Base-by-base conservation (phyloP, 2,888 invertebrate species). In the Pharmacophagus antenor region DNA sequence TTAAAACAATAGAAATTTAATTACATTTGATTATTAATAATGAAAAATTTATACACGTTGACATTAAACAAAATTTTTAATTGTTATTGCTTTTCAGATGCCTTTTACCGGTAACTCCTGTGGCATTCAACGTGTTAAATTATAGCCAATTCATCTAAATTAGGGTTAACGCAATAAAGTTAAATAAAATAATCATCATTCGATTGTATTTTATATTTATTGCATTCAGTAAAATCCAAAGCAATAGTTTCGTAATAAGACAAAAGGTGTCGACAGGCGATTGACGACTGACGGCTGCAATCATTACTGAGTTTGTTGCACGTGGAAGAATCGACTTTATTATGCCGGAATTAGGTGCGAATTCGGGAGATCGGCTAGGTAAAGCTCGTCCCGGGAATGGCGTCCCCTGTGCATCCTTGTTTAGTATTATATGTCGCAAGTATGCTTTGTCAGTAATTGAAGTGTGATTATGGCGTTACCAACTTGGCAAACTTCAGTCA, bases 251-350 rank as follows among this genome's bases (percentile, higher is more conserved):
- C 17, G 42, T 18, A 44, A 44, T 18, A 44, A 44, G 12, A 41
- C 42, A 44, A 44, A 44, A 20, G 42, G 42, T 18, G 42, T 44
- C 42, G 18, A 8, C 42, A 44, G 42, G 17, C 42, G 18, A 44
- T 44, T 44, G 42, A 44, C n/a, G 42, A n/a, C 42, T 44, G 18
- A 18, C n/a, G 42, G 18, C 18, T 5, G 18, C 18, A 10, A 8
- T 18, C 42, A 18, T 44, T 44, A 18, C 18, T 18, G 7, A n/a
- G 2, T 6, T 44, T 18, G 18, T 10, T 2, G 10, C 6, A 3
- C n/a, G n/a, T 7, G 1, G 42, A 18, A 44, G 18, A 44, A 44
- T 44, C 18, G 10, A 44, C 18, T 44, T 17, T 44, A 44, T 0
- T 4, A 0, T 7, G 0, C 8, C 1, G 10, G 0, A 18, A 20